These are phyloP conservation scores for Conus canariensis DNA, from an alignment of 2,888 invertebrate genomes.

Conservation along the genomic window DNA sequence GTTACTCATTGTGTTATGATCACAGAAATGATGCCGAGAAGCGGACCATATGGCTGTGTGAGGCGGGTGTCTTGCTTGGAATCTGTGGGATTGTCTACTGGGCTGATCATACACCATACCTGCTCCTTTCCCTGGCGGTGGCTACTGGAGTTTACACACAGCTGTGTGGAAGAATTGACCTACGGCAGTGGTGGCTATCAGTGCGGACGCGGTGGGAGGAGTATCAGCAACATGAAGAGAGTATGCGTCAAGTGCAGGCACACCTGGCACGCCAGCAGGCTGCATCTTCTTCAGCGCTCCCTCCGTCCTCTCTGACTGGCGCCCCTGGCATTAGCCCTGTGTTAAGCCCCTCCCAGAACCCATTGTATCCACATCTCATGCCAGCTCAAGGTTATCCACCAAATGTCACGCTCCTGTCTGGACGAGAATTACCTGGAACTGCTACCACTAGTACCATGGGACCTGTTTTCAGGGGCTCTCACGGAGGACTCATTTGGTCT, in stretches of 20 bases:
- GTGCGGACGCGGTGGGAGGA: slow-evolving; percentile 73
- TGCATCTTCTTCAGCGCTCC: neutral
- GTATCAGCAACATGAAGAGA: slow-evolving; percentile 73
- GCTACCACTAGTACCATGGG: slow-evolving; percentile 3
- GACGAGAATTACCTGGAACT: slow-evolving; percentile 44
- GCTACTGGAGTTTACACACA: slow-evolving; percentile 72
- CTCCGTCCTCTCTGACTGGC: neutral
- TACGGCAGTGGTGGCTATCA: slow-evolving; percentile 60
- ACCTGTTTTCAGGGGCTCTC: slow-evolving; percentile 29
- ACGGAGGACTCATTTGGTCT: slow-evolving; percentile 30
- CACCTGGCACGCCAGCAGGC: slow-evolving; percentile 51
- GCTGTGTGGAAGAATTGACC: slow-evolving; percentile 61
- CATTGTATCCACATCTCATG: slow-evolving; percentile 29
- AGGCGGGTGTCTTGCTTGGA: slow-evolving; percentile 62
- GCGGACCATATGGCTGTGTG: slow-evolving; percentile 70
- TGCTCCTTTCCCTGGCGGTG: slow-evolving; percentile 62
- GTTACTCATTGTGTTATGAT: slow-evolving; percentile 27
- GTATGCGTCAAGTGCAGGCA: slow-evolving; percentile 62
- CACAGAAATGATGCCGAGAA: slow-evolving; percentile 71
- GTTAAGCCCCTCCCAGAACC: neutral
- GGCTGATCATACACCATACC: slow-evolving; percentile 69
- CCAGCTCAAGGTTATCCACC: slow-evolving; percentile 42
- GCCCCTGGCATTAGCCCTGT: slow-evolving; percentile 21
- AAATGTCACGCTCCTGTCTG: slow-evolving; percentile 52
- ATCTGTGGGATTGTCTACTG: slow-evolving; percentile 64